Conservation (phyloP, 2,113 vertebrate species). For the Hemibates koningsi region DNA sequence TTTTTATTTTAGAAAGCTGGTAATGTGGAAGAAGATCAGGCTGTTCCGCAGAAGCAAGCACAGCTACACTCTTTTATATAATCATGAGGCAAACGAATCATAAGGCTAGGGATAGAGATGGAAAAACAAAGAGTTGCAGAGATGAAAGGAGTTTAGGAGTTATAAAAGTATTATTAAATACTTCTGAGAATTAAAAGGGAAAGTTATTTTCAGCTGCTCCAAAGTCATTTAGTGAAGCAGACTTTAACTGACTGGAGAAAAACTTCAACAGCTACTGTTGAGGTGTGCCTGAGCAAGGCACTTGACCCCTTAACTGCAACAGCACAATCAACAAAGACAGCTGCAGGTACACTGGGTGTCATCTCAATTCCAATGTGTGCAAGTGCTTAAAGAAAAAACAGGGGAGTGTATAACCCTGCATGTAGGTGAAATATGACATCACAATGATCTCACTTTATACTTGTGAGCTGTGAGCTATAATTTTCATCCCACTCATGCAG, state of each 20-base stretch:
- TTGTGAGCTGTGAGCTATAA: neutral
- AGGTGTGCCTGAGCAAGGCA: constrained; percentile 41
- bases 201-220: neutral
- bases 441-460: neutral
- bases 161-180: neutral
- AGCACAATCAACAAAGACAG: neutral
- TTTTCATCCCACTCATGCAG: neutral
- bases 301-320: neutral
- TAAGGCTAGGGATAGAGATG: neutral
- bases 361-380: neutral
- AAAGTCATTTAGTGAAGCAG: neutral
- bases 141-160: neutral
- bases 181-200: neutral
- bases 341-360: neutral
- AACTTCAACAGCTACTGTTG: neutral
- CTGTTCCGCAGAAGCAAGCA: constrained; percentile 7
- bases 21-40: constrained; percentile 12
- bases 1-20: constrained; percentile 3
- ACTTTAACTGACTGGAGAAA: neutral
- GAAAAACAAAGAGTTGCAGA: neutral
- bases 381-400: neutral
- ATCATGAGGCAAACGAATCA: neutral
- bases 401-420: neutral
- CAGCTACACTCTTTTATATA: constrained; percentile 23
- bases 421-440: constrained; percentile 8